Percentiles rank a stretch among this genome's conserved stretches.
Evolutionary conservation across 2,888 invertebrate genomes (phyloP).

Genomic region (Keiferia lycopersicella): DNA sequence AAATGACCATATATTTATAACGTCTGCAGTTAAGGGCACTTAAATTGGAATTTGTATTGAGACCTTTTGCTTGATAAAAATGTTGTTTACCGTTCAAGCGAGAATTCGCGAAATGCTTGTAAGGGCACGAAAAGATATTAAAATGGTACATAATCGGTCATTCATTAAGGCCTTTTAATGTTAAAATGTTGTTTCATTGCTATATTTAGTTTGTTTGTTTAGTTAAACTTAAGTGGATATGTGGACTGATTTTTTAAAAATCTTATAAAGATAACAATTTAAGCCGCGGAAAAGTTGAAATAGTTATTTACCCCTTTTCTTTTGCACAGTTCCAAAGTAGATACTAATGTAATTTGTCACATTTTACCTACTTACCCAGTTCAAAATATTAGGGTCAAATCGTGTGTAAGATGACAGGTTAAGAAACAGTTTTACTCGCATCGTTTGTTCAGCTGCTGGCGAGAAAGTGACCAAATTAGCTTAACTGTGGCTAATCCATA

Average conservation of each 20-base stretch:
- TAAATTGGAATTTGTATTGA: too few relatives aligned
- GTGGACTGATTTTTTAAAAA: too few relatives aligned
- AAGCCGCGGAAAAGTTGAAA: too few relatives aligned
- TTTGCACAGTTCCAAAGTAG: too few relatives aligned
- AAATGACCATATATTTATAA: too few relatives aligned
- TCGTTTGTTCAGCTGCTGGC: not conserved
- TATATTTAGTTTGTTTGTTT: not conserved
- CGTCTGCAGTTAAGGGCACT: slow-evolving; percentile 1
- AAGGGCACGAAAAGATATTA: not conserved
- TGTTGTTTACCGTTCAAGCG: not conserved
- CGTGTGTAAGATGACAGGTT: slow-evolving; percentile 9
- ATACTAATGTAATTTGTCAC: too few relatives aligned
- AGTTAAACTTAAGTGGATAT: too few relatives aligned
- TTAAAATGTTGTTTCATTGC: not conserved
- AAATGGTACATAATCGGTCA: not conserved
- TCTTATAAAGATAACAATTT: too few relatives aligned
- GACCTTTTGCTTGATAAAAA: too few relatives aligned
- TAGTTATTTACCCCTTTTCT: too few relatives aligned
- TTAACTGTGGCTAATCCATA: slow-evolving; percentile 11
- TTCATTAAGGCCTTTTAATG: not conserved
- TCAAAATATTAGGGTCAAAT: slow-evolving; percentile 11
- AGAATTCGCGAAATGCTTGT: not conserved
- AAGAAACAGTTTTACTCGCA: not conserved
- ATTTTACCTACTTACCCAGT: not conserved
- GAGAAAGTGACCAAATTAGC: slow-evolving; percentile 1